Conservation (phyloP, 2,888 invertebrate genomes). For the Ophioninae sp. region DNA sequence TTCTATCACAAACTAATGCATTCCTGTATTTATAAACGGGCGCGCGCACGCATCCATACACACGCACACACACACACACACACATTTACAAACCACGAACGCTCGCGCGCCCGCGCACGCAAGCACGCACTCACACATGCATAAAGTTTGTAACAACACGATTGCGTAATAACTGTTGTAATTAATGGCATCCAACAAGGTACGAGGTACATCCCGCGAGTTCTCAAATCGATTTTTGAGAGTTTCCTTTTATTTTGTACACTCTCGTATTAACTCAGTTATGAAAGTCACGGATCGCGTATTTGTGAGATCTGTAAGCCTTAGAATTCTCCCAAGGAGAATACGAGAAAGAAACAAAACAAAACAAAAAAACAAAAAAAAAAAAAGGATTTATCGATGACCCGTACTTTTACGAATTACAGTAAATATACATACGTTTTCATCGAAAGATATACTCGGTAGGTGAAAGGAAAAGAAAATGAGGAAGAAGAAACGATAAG, state of each 20-base stretch:
- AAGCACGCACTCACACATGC: neutral
- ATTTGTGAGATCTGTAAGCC: neutral
- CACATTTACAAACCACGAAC: neutral
- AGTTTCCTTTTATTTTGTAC: neutral
- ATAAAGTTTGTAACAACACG: neutral
- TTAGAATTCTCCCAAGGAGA: neutral
- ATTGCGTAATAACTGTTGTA: neutral
- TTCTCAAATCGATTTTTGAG: neutral
- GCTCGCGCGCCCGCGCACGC: neutral
- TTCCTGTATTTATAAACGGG: slow-evolving; percentile 14
- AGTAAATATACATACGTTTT: neutral
- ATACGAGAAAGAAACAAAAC: neutral
- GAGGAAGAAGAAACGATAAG: neutral
- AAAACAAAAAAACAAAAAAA: too few relatives aligned
- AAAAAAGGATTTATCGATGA: neutral
- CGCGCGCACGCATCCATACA: neutral
- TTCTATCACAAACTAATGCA: slow-evolving; percentile 10
- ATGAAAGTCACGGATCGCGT: neutral
- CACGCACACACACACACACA: neutral
- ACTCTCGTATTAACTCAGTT: neutral
- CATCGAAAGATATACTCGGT: neutral
- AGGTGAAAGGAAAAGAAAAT: neutral
- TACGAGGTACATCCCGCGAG: neutral
- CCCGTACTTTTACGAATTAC: neutral
- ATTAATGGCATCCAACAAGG: neutral